phyloP scores from a whole-genome alignment of 2,113 vertebrate species.

The Corythoichthys haematopterus region DNA sequence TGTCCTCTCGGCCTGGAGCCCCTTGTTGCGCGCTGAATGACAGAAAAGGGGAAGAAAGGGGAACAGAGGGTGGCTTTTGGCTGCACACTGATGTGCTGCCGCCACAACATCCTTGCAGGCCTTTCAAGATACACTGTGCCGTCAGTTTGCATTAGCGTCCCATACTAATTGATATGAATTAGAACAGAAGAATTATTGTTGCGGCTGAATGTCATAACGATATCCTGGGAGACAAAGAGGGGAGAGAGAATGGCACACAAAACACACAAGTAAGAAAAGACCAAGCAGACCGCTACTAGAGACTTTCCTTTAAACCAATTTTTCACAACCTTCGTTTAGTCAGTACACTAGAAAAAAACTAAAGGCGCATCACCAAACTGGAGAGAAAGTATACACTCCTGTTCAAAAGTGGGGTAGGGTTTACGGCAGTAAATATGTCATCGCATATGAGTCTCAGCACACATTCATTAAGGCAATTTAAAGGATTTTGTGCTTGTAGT shows the following conservation, averaged over 20 bases:
- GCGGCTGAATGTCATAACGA: slow-evolving; percentile 84
- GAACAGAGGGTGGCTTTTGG: slow-evolving; percentile 79
- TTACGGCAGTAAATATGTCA: too few relatives aligned
- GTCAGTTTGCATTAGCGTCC: slow-evolving; percentile 89
- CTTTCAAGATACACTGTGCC: slow-evolving; percentile 85
- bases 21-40: slow-evolving; percentile 80
- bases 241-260: slow-evolving; percentile 49
- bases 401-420: neutral
- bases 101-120: slow-evolving; percentile 79
- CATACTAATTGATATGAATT: slow-evolving; percentile 92
- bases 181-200: slow-evolving; percentile 92
- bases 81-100: slow-evolving; percentile 69
- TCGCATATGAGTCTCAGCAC: too few relatives aligned
- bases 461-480: too few relatives aligned
- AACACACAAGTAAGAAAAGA: slow-evolving; percentile 70
- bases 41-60: slow-evolving; percentile 53
- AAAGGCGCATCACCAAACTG: neutral
- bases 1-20: slow-evolving; percentile 79
- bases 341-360: neutral
- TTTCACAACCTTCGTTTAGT: neutral
- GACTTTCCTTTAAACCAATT: slow-evolving; percentile 55
- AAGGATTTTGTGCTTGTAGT: too few relatives aligned
- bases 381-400: neutral
- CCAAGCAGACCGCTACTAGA: slow-evolving; percentile 64
- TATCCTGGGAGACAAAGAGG: slow-evolving; percentile 72